A percentile compares a stretch with the other conserved stretches of the same genome.
Evolutionary conservation across 2,113 vertebrate species (phyloP).

Genomic region (Pseudorectes ferrugineus): DNA sequence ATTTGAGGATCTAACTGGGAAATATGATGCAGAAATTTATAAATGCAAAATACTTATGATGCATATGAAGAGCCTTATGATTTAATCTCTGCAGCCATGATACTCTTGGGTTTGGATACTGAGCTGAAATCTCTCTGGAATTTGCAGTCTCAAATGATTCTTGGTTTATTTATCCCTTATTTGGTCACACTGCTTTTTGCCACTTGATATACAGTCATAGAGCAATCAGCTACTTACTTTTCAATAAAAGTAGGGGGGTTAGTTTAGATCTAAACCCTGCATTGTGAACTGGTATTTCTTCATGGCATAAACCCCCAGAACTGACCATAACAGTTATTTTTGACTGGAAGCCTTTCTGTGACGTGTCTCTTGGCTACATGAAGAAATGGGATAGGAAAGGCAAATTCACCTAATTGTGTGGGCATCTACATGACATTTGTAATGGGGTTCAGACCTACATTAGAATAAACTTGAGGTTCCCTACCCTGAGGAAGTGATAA

Average conservation of each 20-base stretch:
- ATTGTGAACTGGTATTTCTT: background rate
- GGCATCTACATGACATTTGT: background rate
- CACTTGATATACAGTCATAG: background rate
- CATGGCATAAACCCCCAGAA: background rate
- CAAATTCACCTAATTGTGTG: background rate
- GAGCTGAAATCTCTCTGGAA: background rate
- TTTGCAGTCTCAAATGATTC: background rate
- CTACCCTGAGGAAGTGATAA: accelerated
- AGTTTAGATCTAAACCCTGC: background rate
- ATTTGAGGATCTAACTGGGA: background rate
- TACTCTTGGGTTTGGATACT: background rate
- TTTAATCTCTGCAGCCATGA: background rate
- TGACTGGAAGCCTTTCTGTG: background rate
- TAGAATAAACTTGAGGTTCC: background rate
- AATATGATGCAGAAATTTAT: background rate
- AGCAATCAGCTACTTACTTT: background rate
- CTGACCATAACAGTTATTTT: background rate
- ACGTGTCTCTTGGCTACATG: background rate
- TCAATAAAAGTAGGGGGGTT: background rate
- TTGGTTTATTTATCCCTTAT: background rate
- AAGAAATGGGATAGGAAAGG: background rate
- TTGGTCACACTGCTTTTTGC: background rate
- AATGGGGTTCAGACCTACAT: background rate
- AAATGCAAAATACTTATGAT: background rate
- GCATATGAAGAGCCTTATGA: background rate